Evolutionary conservation across 2,888 invertebrate genomes (phyloP).

Genomic region (Pimpla rufipes): DNA sequence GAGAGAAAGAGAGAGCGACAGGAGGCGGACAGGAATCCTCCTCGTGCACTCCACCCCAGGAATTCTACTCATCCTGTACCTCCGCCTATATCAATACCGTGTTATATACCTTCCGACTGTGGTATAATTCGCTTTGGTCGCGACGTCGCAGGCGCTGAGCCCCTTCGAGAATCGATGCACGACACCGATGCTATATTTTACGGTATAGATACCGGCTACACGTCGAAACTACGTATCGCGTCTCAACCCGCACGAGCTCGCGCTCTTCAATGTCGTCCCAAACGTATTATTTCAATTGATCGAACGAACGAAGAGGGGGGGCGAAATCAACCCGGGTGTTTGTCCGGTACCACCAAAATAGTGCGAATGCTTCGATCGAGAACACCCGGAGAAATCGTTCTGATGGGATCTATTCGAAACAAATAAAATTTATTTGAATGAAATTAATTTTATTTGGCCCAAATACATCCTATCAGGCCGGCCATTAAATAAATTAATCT

Average conservation of each 20-base stretch:
- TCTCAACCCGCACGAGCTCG: constrained; percentile 26
- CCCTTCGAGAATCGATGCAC: constrained; percentile 63
- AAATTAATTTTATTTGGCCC: too few relatives aligned
- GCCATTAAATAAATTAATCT: too few relatives aligned
- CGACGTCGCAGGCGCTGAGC: constrained; percentile 60
- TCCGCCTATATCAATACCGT: neutral
- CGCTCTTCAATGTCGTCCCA: neutral
- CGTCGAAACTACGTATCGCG: constrained; percentile 37
- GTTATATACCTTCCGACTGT: neutral
- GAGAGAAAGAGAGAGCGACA: constrained; percentile 33
- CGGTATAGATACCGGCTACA: constrained; percentile 2
- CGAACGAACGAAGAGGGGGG: neutral
- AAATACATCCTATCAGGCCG: too few relatives aligned
- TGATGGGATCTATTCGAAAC: too few relatives aligned
- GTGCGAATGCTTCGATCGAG: too few relatives aligned
- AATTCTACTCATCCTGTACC: neutral
- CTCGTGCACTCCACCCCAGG: neutral
- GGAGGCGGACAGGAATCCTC: constrained; percentile 18
- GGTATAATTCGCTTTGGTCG: constrained; percentile 50
- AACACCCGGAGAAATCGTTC: too few relatives aligned
- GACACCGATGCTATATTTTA: constrained; percentile 30
- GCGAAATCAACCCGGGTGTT: too few relatives aligned
- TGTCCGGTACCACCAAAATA: too few relatives aligned
- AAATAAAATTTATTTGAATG: too few relatives aligned
- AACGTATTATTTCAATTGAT: neutral